Evolutionary conservation across 2,888 invertebrate genomes (phyloP).

Genomic region (Sinelater perroti): DNA sequence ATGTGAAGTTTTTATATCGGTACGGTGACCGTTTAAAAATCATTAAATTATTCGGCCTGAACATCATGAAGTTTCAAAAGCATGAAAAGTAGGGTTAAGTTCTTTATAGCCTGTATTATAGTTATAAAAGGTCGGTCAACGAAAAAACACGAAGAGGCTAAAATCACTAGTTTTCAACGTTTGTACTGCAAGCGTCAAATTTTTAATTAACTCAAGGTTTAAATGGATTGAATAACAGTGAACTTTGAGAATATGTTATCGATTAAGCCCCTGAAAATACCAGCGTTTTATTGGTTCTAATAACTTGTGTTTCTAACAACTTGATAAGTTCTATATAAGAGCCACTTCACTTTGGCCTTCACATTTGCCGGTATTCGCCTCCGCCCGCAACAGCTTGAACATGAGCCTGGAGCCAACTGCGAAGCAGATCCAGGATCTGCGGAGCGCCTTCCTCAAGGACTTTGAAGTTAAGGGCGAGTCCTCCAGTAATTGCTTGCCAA

Average conservation of each 20-base stretch:
- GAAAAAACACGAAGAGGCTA: too few species aligned
- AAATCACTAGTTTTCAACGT: too few species aligned
- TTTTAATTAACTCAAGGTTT: not conserved
- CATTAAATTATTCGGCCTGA: too few species aligned
- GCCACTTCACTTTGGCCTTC: not conserved
- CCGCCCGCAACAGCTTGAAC: constrained; percentile 7
- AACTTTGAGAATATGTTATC: constrained; percentile 9
- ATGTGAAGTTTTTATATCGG: not conserved
- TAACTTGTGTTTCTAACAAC: too few species aligned
- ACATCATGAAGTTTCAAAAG: too few species aligned
- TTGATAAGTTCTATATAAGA: too few species aligned
- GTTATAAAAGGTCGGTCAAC: too few species aligned
- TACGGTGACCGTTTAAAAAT: not conserved
- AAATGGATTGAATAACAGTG: constrained; percentile 1
- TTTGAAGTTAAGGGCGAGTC: constrained; percentile 47
- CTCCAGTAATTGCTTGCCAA: too few species aligned
- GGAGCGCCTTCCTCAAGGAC: constrained; percentile 53
- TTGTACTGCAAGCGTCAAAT: too few species aligned
- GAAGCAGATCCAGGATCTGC: constrained; percentile 54
- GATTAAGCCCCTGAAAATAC: constrained; percentile 2
- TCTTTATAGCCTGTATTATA: too few species aligned
- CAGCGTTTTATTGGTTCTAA: constrained; percentile 1
- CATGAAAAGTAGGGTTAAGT: too few species aligned
- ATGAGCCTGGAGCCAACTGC: constrained; percentile 28
- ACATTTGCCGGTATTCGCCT: too few species aligned